phyloP scores from a whole-genome alignment of 2,888 invertebrate species.

The Nectonema munidae region DNA sequence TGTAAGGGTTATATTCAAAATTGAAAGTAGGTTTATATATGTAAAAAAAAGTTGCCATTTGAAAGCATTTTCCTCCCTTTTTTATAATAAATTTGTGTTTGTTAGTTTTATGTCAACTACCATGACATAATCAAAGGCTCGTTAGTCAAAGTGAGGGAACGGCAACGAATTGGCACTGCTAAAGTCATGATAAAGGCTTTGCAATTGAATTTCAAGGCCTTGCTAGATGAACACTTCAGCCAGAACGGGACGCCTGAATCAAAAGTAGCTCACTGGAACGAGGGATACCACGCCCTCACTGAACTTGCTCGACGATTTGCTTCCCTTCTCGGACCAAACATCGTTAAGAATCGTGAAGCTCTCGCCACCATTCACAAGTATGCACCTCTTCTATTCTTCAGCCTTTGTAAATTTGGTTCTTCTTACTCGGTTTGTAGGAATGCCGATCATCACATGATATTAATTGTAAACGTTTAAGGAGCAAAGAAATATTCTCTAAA shows the following conservation, averaged over 20 bases:
- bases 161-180: constrained; percentile 77
- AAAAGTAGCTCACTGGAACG: constrained; percentile 14
- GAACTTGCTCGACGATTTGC: constrained; percentile 86
- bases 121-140: constrained; percentile 94
- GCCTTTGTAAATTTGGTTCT: too few species aligned
- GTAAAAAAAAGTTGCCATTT: too few species aligned
- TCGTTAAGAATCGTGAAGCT: constrained; percentile 74
- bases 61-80: too few species aligned
- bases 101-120: constrained; percentile 70
- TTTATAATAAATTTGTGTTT: too few species aligned
- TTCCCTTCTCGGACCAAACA: constrained; percentile 75
- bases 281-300: constrained; percentile 25
- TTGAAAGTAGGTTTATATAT: too few species aligned
- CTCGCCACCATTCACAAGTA: constrained; percentile 52
- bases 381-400: constrained; percentile 13
- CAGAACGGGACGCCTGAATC: too few species aligned
- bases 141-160: constrained; percentile 72
- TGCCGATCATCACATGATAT: too few species aligned
- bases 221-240: too few species aligned
- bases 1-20: too few species aligned
- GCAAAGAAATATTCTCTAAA: too few species aligned
- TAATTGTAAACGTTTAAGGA: too few species aligned
- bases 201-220: constrained; percentile 47
- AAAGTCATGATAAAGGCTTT: constrained; percentile 66
- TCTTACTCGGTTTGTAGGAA: too few species aligned